Evolutionary conservation across 2,888 invertebrate genomes (phyloP), one percentile per base, ranked within the genome.

Genomic region (Conchocele bisecta): DNA sequence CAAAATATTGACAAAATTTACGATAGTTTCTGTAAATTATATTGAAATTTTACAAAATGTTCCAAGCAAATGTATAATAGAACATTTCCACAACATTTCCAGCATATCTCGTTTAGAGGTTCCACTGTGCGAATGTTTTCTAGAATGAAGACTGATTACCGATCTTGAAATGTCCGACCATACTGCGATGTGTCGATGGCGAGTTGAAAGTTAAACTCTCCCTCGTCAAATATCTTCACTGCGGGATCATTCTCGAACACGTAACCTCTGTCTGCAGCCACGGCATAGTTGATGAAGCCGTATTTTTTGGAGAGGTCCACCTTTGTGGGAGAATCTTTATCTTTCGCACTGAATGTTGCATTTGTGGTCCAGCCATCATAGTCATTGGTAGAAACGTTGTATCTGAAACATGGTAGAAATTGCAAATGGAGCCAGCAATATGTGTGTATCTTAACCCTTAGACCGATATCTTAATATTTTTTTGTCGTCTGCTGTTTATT

Each of bases 141-240:
- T n/a, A n/a, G n/a, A n/a, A n/a, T n/a, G n/a, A n/a, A n/a, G n/a
- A n/a, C 6, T 42, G n/a, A 46, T 63, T 59, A 91, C 91, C 91
- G 90, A 75, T 91, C 91, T 72, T 91, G 89, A 72, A 91, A 91
- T 5, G 86, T 84, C 35, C 91, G 70, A 3, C 90, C 91, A 86
- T 77, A 91, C 82, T 91, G 90, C 11, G 89, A 88, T 1, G 91
- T 91, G 75, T 91, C 89, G 20, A 91, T 75, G 3, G 90, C 90
- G n/a, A 91, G 77, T 37, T 83, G 76, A 0, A 90, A 82, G 13
- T 82, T 75, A 63, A 90, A 83, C 46, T 84, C 72, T 2, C 82
- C 70, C 60, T 84, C 84, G 20, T 75, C 84, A 80, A 91, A 91
- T 20, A 91, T 65, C 64, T 90, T 75, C 15, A 91, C 87, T 29